A percentile compares a stretch with the other conserved stretches of the same genome.
Evolutionary conservation across 2,888 invertebrate genomes (phyloP).

Genomic region (Morpho helenor): DNA sequence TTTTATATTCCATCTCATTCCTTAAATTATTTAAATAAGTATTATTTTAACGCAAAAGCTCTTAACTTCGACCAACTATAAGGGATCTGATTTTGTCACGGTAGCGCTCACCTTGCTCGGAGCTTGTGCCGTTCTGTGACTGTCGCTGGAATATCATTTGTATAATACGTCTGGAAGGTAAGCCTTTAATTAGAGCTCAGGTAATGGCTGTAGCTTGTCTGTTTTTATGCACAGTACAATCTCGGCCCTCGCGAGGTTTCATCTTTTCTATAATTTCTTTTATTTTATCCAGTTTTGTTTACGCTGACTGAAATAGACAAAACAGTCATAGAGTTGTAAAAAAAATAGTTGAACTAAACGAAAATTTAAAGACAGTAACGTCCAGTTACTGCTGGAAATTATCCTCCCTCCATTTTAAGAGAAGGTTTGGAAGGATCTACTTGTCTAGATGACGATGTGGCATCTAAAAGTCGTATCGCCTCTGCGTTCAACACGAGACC

Average conservation of each 20-base stretch:
- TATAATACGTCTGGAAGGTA: slow-evolving; percentile 27
- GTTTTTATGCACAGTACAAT: slow-evolving; percentile 9
- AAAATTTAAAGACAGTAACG: too few relatives aligned
- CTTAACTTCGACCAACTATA: slow-evolving; percentile 24
- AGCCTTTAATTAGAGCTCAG: slow-evolving; percentile 31
- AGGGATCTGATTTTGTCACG: slow-evolving; percentile 37
- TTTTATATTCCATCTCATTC: too few relatives aligned
- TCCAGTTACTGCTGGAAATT: too few relatives aligned
- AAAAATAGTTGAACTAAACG: too few relatives aligned
- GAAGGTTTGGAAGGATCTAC: too few relatives aligned
- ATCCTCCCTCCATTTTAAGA: too few relatives aligned
- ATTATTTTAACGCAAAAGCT: slow-evolving; percentile 6
- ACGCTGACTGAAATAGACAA: neutral
- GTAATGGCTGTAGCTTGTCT: slow-evolving; percentile 26
- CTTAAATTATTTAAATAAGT: too few relatives aligned
- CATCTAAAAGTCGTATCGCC: too few relatives aligned
- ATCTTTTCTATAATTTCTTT: slow-evolving; percentile 11
- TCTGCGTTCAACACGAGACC: too few relatives aligned
- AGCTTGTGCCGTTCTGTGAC: slow-evolving; percentile 52
- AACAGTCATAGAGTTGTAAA: too few relatives aligned
- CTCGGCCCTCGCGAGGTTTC: slow-evolving; percentile 4
- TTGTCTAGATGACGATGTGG: too few relatives aligned
- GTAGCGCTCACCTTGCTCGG: slow-evolving; percentile 30
- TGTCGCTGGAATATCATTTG: slow-evolving; percentile 45
- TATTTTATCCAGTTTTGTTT: slow-evolving; percentile 6